These are phyloP conservation scores for Lathronympha strigana DNA, from an alignment of 2,888 invertebrate species.

Conservation along the genomic window DNA sequence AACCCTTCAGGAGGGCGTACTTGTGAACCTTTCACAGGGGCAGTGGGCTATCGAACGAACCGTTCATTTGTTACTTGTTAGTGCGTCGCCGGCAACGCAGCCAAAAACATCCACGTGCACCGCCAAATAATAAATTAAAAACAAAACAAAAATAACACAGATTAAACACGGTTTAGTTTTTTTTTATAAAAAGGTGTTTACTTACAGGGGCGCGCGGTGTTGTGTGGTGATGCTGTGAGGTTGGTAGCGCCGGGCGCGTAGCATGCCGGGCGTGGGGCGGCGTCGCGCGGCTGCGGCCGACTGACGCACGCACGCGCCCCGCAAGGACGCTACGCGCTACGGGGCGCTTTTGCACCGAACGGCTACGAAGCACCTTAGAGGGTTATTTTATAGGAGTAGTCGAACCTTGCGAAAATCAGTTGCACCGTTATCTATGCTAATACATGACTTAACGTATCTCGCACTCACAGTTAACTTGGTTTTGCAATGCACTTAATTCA, in stretches of 20 bases:
- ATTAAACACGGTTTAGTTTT: constrained; percentile 5
- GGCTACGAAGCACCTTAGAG: constrained; percentile 22
- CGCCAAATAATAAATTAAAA: constrained; percentile 62
- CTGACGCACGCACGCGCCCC: constrained; percentile 76
- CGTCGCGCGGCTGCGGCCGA: constrained; percentile 74
- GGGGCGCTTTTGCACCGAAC: constrained; percentile 46
- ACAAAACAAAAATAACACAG: constrained; percentile 5
- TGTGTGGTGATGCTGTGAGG: constrained; percentile 57
- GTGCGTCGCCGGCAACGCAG: constrained; percentile 66
- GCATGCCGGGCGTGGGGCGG: constrained; percentile 73
- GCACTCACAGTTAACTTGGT: neutral
- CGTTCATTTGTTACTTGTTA: constrained; percentile 80
- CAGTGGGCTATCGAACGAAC: constrained; percentile 83
- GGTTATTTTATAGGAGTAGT: neutral
- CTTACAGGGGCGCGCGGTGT: constrained; percentile 82
- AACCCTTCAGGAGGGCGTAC: constrained; percentile 72
- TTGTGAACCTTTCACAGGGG: constrained; percentile 79
- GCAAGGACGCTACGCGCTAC: constrained; percentile 65
- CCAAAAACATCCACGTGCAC: constrained; percentile 75
- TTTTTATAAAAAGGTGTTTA: constrained; percentile 47
- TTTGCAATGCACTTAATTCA: neutral
- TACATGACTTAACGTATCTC: neutral
- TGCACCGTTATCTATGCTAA: neutral
- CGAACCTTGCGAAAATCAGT: neutral
- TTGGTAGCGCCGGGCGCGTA: constrained; percentile 55